Base-by-base conservation (phyloP, 2,888 invertebrate genomes). In the Arenicola marina region DNA sequence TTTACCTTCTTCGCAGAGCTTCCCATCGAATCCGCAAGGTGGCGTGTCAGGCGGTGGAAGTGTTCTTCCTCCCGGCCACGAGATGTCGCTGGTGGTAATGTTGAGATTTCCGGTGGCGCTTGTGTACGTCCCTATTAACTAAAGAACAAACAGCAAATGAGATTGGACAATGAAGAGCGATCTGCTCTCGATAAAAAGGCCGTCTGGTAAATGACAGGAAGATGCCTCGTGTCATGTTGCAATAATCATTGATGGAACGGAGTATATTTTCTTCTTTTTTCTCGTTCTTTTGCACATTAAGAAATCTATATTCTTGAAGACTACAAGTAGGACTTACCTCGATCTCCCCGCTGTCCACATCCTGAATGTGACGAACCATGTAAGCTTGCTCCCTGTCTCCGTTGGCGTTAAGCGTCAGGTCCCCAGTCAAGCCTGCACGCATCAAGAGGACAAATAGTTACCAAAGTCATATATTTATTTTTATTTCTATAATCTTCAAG, bases 371-470 rank as follows among this genome's bases (percentile, higher is more conserved):
- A 7, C 33, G 31, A 15, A 62, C 31, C 34, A 43, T 63, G 59
- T 59, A 65, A 7, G 18, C 33, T 51, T 65, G 65, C 33, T 63
- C 62, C n/a, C 65, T n/a, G 51, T 65, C 65, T 2, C 65, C 65
- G 29, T 65, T 65, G 2, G 44, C 51, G 51, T 65, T 65, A 3
- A 65, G 51, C 15, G 55, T 32, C n/a, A 65, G 33, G 24, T 51
- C 59, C n/a, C 65, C 65, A 44, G 62, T 65, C 4, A 65, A 21
- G 53, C 62, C 65, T 65, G 61, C n/a, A n/a, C n/a, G n/a, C n/a
- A n/a, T n/a, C n/a, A n/a, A n/a, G n/a, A n/a, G n/a, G n/a, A n/a
- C n/a, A n/a, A n/a, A n/a, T n/a, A n/a, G n/a, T n/a, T n/a, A n/a
- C n/a, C n/a, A n/a, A n/a, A n/a, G n/a, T n/a, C n/a, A n/a, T n/a